These are phyloP conservation scores for Hirtodrosophila alboralis DNA, from an alignment of 2,888 invertebrate species.

Conservation along the genomic window DNA sequence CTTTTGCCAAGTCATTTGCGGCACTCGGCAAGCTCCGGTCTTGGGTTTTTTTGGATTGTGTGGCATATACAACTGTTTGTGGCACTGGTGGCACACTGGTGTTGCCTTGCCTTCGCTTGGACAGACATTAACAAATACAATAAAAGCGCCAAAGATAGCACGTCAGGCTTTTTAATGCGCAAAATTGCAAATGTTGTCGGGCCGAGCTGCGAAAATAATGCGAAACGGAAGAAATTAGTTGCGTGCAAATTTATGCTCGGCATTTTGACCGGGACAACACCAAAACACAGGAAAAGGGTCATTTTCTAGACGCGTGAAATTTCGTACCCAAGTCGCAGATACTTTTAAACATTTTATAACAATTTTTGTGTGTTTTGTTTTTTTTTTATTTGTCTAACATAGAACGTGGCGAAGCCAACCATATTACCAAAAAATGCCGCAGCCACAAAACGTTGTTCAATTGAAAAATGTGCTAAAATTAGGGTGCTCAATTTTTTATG, in stretches of 20 bases:
- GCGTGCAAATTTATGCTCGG: slow-evolving; percentile 78
- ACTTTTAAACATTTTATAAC: slow-evolving; percentile 44
- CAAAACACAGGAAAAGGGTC: slow-evolving; percentile 74
- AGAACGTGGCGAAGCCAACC: background rate
- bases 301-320: slow-evolving; percentile 76
- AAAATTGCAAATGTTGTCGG: slow-evolving; percentile 76
- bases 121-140: slow-evolving; percentile 77
- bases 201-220: slow-evolving; percentile 73
- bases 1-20: slow-evolving; percentile 75
- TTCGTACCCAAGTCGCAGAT: slow-evolving; percentile 50
- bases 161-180: slow-evolving; percentile 79
- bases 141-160: slow-evolving; percentile 81
- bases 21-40: slow-evolving; percentile 50
- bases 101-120: slow-evolving; percentile 31
- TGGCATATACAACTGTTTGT: no score
- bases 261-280: slow-evolving; percentile 27
- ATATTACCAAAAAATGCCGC: slow-evolving; percentile 37
- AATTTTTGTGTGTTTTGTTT: no score
- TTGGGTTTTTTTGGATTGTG: background rate
- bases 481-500: slow-evolving; percentile 44
- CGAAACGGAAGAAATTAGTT: slow-evolving; percentile 80
- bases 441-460: slow-evolving; percentile 51
- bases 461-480: slow-evolving; percentile 66
- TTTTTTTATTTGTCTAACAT: slow-evolving; percentile 40
- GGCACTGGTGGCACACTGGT: slow-evolving; percentile 3